Evolutionary conservation across 1,140 invertebrate genomes (phyloP).

Genomic region (Meloidogyne floridensis): DNA sequence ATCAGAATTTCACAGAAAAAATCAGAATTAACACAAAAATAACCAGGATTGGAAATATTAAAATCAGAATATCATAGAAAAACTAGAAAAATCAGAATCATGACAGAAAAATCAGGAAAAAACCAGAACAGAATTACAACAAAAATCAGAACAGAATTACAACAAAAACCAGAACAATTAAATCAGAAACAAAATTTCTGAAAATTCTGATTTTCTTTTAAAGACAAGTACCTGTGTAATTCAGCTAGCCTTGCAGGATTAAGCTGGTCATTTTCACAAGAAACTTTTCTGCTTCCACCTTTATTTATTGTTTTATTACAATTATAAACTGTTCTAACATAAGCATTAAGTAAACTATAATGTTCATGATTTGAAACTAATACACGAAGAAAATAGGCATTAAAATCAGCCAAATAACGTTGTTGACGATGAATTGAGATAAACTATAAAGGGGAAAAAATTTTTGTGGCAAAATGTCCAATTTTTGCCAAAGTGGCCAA

Average conservation of each 20-base stretch:
- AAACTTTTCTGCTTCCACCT: background rate
- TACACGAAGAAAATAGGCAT: constrained; percentile 59
- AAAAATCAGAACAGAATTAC: no score
- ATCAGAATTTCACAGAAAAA: no score
- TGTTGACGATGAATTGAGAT: constrained; percentile 40
- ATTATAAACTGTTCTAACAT: constrained; percentile 57
- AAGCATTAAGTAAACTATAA: constrained; percentile 54
- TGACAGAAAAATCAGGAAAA: no score
- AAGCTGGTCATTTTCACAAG: constrained; percentile 16
- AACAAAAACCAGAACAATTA: no score
- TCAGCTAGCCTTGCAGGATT: constrained; percentile 15
- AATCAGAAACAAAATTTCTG: background rate
- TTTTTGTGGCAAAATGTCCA: background rate
- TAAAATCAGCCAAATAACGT: constrained; percentile 52
- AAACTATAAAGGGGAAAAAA: constrained; percentile 34
- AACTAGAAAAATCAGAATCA: no score
- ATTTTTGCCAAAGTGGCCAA: no score
- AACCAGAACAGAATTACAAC: no score
- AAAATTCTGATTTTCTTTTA: background rate
- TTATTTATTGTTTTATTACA: constrained; percentile 22
- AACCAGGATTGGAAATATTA: no score
- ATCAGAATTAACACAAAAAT: no score
- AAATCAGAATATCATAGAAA: background rate
- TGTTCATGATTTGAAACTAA: constrained; percentile 59
- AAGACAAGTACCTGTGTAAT: constrained; percentile 18